Evolutionary conservation across 2,888 invertebrate species (phyloP).

Genomic region (Rhogogaster chlorosoma): DNA sequence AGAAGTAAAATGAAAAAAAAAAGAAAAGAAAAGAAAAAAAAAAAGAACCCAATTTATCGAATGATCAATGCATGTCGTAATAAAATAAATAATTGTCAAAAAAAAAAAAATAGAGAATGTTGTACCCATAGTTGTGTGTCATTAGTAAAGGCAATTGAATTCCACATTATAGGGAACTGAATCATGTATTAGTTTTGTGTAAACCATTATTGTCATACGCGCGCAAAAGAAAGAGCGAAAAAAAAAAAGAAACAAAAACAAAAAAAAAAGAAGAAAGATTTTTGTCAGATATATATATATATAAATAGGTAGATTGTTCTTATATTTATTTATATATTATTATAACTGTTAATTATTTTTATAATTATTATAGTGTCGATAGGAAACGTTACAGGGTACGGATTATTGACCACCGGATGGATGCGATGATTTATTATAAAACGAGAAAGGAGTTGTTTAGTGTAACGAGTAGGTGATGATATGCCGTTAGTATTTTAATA

Average conservation of each 20-base stretch:
- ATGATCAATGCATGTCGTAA: constrained; percentile 34
- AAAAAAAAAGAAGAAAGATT: background rate
- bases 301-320: background rate
- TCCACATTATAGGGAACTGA: background rate
- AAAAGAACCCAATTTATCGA: constrained; percentile 4
- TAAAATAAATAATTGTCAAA: constrained; percentile 8
- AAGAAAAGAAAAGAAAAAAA: background rate
- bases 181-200: constrained; percentile 12
- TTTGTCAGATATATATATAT: background rate
- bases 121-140: background rate
- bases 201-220: constrained; percentile 22
- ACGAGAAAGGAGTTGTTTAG: constrained; percentile 3
- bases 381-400: constrained; percentile 21
- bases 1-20: constrained; percentile 2
- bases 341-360: constrained; percentile 35
- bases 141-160: background rate
- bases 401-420: background rate
- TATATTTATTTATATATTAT: constrained; percentile 5
- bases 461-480: background rate
- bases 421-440: constrained; percentile 14
- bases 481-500: constrained; percentile 27
- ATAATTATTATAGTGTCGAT: constrained; percentile 18
- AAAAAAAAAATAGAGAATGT: constrained; percentile 14
- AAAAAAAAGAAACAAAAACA: too few species aligned
- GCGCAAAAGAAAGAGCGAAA: too few species aligned